These are phyloP conservation scores for Endomychus coccineus DNA, from an alignment of 2,888 invertebrate species.

Conservation along the genomic window DNA sequence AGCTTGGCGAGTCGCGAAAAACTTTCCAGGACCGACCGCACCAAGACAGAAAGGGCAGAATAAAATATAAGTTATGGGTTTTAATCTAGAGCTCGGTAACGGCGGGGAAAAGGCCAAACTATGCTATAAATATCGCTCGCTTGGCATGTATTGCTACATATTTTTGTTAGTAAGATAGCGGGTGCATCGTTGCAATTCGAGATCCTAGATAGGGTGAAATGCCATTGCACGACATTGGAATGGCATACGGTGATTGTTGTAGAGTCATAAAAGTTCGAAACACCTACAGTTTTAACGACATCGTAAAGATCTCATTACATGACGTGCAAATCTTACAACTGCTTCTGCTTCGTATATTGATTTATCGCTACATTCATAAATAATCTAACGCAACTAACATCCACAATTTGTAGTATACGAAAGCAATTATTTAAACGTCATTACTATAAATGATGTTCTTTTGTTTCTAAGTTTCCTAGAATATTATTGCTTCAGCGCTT, in stretches of 20 bases:
- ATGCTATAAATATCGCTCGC: slow-evolving; percentile 39
- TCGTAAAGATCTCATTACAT: slow-evolving; percentile 35
- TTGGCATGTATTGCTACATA: slow-evolving; percentile 40
- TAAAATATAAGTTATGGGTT: slow-evolving; percentile 47
- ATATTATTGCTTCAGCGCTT: slow-evolving; percentile 4
- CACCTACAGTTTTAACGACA: slow-evolving; percentile 32
- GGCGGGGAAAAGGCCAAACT: slow-evolving; percentile 38
- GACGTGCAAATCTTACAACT: slow-evolving; percentile 32
- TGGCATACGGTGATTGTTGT: too few relatives aligned
- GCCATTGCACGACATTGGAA: too few relatives aligned
- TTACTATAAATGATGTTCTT: slow-evolving; percentile 9
- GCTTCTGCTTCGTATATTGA: slow-evolving; percentile 29
- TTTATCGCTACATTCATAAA: slow-evolving; percentile 21
- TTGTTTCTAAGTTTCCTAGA: slow-evolving; percentile 11
- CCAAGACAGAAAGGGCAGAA: too few relatives aligned
- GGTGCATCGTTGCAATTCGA: slow-evolving; percentile 32
- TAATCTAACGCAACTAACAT: slow-evolving; percentile 20
- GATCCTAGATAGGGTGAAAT: too few relatives aligned
- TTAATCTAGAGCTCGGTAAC: slow-evolving; percentile 42
- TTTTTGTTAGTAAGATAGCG: slow-evolving; percentile 39
- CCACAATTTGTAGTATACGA: slow-evolving; percentile 29
- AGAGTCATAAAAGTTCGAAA: slow-evolving; percentile 21
- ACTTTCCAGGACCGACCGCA: too few relatives aligned
- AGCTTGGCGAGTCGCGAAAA: too few relatives aligned
- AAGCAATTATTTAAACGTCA: slow-evolving; percentile 8